phyloP scores from a whole-genome alignment of 2,113 vertebrate genomes.

The Oryzias celebensis region DNA sequence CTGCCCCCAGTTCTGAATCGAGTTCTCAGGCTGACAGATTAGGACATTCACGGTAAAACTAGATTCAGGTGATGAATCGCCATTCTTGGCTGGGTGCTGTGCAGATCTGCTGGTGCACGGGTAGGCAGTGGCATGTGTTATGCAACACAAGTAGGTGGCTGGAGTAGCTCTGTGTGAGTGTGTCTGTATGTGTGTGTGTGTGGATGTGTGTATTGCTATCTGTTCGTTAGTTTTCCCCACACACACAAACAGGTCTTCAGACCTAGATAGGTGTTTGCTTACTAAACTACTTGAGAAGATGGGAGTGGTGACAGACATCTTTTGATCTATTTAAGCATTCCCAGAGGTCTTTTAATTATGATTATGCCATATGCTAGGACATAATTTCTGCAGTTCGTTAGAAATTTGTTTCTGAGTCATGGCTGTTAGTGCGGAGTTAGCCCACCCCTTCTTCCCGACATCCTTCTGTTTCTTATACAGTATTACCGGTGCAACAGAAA shows the following conservation, averaged over 20 bases:
- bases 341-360: too few species aligned
- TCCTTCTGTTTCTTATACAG: too few species aligned
- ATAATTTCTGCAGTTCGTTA: too few species aligned
- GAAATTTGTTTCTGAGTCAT: too few species aligned
- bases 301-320: slow-evolving; percentile 14
- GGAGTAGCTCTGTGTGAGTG: slow-evolving; percentile 49
- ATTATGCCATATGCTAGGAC: too few species aligned
- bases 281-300: slow-evolving; percentile 32
- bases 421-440: too few species aligned
- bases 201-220: slow-evolving; percentile 23
- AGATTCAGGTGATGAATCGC: slow-evolving; percentile 37
- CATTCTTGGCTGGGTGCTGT: slow-evolving; percentile 38
- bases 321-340: too few species aligned
- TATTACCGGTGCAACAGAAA: too few species aligned
- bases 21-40: slow-evolving; percentile 17
- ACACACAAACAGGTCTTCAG: slow-evolving; percentile 26
- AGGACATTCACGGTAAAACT: slow-evolving; percentile 21
- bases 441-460: too few species aligned
- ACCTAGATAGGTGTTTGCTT: slow-evolving; percentile 46
- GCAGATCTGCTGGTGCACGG: slow-evolving; percentile 54
- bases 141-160: slow-evolving; percentile 72
- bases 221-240: slow-evolving; percentile 49
- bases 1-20: slow-evolving; percentile 22
- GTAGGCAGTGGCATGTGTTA: slow-evolving; percentile 70
- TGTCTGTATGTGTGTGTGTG: slow-evolving; percentile 32